Conservation (phyloP, 2,113 vertebrate genomes). For the Rhabdornis inornatus region DNA sequence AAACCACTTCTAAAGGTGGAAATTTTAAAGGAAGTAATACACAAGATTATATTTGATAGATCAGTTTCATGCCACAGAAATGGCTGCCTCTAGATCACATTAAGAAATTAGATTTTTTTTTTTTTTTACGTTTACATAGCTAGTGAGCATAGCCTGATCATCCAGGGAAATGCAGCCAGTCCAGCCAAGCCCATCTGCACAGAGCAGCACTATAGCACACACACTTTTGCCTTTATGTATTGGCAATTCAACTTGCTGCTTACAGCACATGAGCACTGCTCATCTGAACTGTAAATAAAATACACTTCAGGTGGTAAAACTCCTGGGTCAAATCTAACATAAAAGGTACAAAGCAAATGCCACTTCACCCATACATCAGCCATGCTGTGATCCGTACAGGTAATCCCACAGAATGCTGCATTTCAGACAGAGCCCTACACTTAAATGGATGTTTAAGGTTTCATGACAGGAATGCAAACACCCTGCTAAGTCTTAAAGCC, state of each 20-base stretch:
- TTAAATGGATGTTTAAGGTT: background rate
- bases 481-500: background rate
- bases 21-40: background rate
- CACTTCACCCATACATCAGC: background rate
- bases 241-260: background rate
- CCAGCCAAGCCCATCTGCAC: background rate
- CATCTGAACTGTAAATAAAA: background rate
- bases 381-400: background rate
- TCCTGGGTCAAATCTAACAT: background rate
- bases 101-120: background rate
- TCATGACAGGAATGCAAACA: conserved; percentile 31
- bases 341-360: background rate
- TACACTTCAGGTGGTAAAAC: background rate
- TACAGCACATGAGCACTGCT: background rate
- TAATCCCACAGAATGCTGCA: background rate
- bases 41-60: background rate
- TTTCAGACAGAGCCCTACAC: background rate
- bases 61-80: background rate
- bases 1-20: background rate
- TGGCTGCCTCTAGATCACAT: background rate
- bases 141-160: background rate
- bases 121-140: background rate
- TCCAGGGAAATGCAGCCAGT: background rate
- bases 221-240: background rate
- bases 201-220: background rate